Base-by-base conservation (phyloP, 2,113 vertebrate genomes). In the Piaya cayana region DNA sequence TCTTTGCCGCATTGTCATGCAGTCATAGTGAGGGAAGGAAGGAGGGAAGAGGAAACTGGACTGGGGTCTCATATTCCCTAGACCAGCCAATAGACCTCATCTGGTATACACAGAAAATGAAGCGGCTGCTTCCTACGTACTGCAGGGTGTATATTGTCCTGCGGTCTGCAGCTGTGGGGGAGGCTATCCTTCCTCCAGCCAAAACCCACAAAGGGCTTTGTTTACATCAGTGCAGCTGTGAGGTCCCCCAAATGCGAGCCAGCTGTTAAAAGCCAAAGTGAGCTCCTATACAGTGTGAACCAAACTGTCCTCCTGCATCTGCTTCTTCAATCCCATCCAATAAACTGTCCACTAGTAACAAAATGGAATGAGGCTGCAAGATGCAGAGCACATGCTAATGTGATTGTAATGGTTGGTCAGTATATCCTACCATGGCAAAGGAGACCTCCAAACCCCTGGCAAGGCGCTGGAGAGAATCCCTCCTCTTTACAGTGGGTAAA, bases 201-300 rank as follows among this genome's bases (percentile, higher is more conserved):
- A 84, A 75, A 43, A 80, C 21, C 13, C 1, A 0, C 16, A 0
- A 5, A 69, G 67, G n/a, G 37, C 34, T 93, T 85, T 90, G 92
- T 79, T 92, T 82, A 88, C 76, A 77, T 82, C 90, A 53, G 5
- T 30, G 89, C 89, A 96, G 93, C 92, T 95, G 91, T 70, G 70
- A 94, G 85, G 42, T 82, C 59, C 60, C 45, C 34, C 90, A 86
- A 83, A 90, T 50, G 72, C 68, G 39, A 90, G 56, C 89, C 92
- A 96, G 91, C 64, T 92, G 82, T 23, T 81, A 17, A 45, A 88
- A 93, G 68, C 82, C 68, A 58, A 68, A 89, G 86, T 18, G 75
- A 91, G 55, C 39, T 94, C 64, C 60, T 68, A 71, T 92, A 62
- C 7, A 95, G 63, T 32, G 75, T 39, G 82, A 96, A 80, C 70